Evolutionary conservation across 2,797 vertebrate species (phyloP).

Genomic region (Notoglanidium macrostoma): DNA sequence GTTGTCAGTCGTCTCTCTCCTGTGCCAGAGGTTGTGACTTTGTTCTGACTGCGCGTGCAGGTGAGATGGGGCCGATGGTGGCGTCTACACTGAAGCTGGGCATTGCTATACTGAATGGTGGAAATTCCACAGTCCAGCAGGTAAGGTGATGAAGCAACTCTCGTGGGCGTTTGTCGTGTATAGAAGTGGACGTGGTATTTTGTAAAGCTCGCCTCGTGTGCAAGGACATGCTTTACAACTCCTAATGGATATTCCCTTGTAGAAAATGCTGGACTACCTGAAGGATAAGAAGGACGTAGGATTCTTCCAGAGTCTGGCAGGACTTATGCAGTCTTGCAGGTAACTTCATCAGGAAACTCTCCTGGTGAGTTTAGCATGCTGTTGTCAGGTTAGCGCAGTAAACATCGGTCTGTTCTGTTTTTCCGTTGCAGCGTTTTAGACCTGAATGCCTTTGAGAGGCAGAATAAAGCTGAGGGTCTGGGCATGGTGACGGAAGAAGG

Average conservation of each 20-base stretch:
- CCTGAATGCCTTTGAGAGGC: constrained; percentile 93
- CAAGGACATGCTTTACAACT: no score
- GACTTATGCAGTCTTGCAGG: constrained; percentile 97
- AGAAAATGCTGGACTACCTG: constrained; percentile 98
- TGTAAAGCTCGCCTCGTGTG: background rate
- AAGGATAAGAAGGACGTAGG: constrained; percentile 97
- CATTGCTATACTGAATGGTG: constrained; percentile 92
- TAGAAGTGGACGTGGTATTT: background rate
- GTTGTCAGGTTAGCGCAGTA: background rate
- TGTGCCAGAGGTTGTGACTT: background rate
- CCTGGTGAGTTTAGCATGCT: no score
- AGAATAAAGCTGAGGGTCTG: constrained; percentile 96
- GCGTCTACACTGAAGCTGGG: constrained; percentile 93
- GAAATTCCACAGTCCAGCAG: constrained; percentile 95
- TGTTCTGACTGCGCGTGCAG: constrained; percentile 64
- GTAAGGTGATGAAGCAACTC: constrained; percentile 60
- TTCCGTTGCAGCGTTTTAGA: constrained; percentile 85
- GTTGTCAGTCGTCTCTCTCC: background rate
- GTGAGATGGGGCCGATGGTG: constrained; percentile 95
- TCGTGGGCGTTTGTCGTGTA: background rate
- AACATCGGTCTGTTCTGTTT: background rate
- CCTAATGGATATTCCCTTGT: constrained; percentile 31
- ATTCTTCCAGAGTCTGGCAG: constrained; percentile 93
- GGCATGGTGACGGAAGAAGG: constrained; percentile 98
- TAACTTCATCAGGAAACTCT: constrained; percentile 58